A percentile compares a stretch with the other conserved stretches of the same genome.
phyloP scores from a whole-genome alignment of 2,797 vertebrate species.

The Leucoraja ocellata region DNA sequence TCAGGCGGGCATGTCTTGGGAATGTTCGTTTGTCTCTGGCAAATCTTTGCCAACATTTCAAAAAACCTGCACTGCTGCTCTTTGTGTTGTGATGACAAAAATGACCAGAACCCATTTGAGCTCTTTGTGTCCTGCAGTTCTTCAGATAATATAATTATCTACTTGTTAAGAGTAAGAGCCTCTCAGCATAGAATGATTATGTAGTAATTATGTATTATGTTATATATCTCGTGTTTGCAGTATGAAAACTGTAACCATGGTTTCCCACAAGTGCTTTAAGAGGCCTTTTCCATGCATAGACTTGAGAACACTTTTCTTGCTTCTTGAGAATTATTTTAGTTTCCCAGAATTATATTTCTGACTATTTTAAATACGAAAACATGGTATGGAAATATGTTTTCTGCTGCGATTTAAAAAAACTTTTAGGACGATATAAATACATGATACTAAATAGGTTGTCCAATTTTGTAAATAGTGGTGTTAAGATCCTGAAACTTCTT shows the following conservation, averaged over 20 bases:
- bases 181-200: background rate
- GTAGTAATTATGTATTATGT: background rate
- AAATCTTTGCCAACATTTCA: slow-evolving; percentile 55
- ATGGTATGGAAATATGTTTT: background rate
- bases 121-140: background rate
- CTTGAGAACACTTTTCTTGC: background rate
- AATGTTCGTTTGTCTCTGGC: slow-evolving; percentile 48
- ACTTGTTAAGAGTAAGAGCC: background rate
- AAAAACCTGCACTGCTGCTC: slow-evolving; percentile 44
- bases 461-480: background rate
- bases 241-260: background rate
- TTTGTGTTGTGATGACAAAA: slow-evolving; percentile 4
- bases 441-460: background rate
- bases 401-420: background rate
- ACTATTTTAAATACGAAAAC: background rate
- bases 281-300: background rate
- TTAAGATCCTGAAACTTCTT: background rate
- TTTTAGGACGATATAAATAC: background rate
- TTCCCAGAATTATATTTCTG: background rate
- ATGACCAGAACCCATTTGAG: background rate
- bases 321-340: background rate
- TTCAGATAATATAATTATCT: background rate
- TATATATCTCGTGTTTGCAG: background rate
- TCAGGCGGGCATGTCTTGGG: slow-evolving; percentile 57
- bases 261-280: slow-evolving; percentile 27